phyloP scores from a whole-genome alignment of 1,140 invertebrate species.

The Dufourea novaeangliae region DNA sequence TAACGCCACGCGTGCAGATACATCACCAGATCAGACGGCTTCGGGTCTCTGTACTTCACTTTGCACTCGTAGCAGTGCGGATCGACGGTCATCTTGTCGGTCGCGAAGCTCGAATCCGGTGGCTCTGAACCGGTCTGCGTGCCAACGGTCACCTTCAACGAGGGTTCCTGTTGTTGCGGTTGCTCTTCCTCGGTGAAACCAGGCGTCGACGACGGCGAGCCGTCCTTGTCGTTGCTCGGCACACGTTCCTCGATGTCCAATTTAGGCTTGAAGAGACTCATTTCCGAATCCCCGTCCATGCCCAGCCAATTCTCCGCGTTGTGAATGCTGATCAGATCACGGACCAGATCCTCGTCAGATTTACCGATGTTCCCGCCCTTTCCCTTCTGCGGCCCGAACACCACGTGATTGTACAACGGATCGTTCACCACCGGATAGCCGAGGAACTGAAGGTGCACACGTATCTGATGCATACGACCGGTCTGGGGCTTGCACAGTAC shows the following conservation, averaged over 20 bases:
- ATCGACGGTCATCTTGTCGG: slow-evolving; percentile 90
- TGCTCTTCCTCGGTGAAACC: slow-evolving; percentile 74
- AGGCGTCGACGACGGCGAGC: slow-evolving; percentile 73
- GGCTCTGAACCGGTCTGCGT: slow-evolving; percentile 91
- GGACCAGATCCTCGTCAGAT: slow-evolving; percentile 93
- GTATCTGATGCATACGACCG: slow-evolving; percentile 98
- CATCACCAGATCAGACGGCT: slow-evolving; percentile 95
- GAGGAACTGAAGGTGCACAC: slow-evolving; percentile 98
- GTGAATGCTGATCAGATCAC: slow-evolving; percentile 94
- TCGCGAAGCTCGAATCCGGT: slow-evolving; percentile 86
- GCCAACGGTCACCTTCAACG: slow-evolving; percentile 87
- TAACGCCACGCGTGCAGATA: slow-evolving; percentile 97
- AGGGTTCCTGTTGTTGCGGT: slow-evolving; percentile 72
- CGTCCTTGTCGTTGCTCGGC: slow-evolving; percentile 74
- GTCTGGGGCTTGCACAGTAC: slow-evolving; percentile 96
- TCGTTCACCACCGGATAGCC: slow-evolving; percentile 99
- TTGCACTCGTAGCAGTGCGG: slow-evolving; percentile 96
- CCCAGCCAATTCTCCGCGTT: slow-evolving; percentile 97
- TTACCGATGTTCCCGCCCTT: slow-evolving; percentile 96
- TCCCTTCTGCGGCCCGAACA: slow-evolving; percentile 95
- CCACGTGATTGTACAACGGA: slow-evolving; percentile 95
- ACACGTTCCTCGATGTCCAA: slow-evolving; percentile 84
- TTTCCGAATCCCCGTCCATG: slow-evolving; percentile 93
- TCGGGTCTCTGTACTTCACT: slow-evolving; percentile 94
- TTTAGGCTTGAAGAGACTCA: slow-evolving; percentile 89